A percentile compares a stretch with the other conserved stretches of the same genome.
phyloP scores from a whole-genome alignment of 2,888 invertebrate species.

The Petrolisthes cinctipes region DNA sequence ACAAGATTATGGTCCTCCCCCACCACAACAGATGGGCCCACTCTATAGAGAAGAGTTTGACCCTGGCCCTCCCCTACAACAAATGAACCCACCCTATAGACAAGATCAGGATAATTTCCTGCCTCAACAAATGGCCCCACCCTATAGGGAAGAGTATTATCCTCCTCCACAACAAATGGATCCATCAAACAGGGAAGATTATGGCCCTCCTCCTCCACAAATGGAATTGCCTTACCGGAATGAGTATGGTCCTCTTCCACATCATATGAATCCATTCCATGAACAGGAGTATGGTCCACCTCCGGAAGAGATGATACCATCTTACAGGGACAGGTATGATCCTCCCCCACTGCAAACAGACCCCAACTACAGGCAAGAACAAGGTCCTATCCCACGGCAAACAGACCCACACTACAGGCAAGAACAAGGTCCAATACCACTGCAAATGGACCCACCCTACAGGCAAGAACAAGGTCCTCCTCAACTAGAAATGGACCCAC shows the following conservation, averaged over 20 bases:
- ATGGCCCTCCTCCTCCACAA: neutral
- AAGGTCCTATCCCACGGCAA: neutral
- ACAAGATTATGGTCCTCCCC: neutral
- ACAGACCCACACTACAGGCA: neutral
- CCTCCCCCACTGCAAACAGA: neutral
- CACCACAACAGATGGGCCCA: neutral
- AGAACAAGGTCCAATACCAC: neutral
- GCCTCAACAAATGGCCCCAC: neutral
- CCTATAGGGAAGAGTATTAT: neutral
- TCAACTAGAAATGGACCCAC: neutral
- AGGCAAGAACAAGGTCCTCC: too few relatives aligned
- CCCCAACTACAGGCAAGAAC: neutral
- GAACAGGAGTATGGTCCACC: neutral
- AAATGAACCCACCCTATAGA: neutral
- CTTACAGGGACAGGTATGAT: neutral
- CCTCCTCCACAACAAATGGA: neutral
- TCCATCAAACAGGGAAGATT: neutral
- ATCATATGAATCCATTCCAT: neutral
- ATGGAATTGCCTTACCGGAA: too few relatives aligned
- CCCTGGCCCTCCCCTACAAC: neutral
- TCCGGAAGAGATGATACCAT: neutral
- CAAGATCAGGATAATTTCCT: neutral
- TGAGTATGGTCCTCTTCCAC: neutral
- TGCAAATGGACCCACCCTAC: neutral
- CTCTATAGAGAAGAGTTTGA: neutral